Evolutionary conservation across 2,797 vertebrate genomes (phyloP).

Genomic region (Gila robusta): DNA sequence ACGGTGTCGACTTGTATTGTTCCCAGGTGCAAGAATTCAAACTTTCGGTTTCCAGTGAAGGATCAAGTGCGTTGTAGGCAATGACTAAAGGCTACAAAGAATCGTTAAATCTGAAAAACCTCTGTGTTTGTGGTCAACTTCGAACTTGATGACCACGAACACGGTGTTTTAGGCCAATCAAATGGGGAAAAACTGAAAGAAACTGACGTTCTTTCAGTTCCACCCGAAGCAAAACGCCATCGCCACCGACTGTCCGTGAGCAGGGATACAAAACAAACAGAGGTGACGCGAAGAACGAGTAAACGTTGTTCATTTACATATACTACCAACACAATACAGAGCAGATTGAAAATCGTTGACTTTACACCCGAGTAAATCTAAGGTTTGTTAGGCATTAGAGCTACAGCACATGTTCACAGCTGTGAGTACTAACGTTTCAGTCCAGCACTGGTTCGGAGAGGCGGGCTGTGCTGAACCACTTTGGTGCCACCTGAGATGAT

Average conservation of each 20-base stretch:
- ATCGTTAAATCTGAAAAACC: no score
- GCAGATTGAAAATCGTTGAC: not conserved
- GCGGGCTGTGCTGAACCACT: conserved; percentile 94
- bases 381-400: not conserved
- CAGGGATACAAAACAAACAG: not conserved
- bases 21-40: no score
- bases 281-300: not conserved
- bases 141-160: no score
- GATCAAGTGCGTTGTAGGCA: no score
- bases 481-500: conserved; percentile 95
- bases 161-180: no score
- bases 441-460: conserved; percentile 89
- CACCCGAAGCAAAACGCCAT: no score
- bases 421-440: conserved; percentile 84
- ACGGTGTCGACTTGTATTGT: no score
- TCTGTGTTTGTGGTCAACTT: no score
- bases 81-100: no score
- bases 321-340: not conserved
- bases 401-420: not conserved
- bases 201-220: no score
- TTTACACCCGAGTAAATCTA: not conserved
- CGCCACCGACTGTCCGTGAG: not conserved
- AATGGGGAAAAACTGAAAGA: no score
- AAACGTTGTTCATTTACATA: not conserved
- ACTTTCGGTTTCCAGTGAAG: no score